Evolutionary conservation across 2,113 vertebrate genomes (phyloP).

Genomic region (Xyrauchen texanus): DNA sequence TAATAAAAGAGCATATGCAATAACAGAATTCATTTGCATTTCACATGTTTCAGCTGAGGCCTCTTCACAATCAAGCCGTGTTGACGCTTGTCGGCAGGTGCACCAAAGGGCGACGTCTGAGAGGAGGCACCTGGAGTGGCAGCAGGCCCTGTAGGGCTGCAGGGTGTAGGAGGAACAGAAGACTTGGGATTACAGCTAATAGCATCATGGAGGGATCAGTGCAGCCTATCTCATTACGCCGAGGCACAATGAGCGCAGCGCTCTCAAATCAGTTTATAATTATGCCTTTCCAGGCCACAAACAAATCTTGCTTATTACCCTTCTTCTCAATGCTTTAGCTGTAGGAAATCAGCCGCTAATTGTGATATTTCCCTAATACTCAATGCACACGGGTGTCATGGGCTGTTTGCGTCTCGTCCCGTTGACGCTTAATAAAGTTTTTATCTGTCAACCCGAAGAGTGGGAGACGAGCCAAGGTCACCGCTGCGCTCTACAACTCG

Average conservation of each 20-base stretch:
- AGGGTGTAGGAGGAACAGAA: constrained; percentile 63
- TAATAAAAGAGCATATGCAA: not conserved
- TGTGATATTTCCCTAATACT: constrained; percentile 68
- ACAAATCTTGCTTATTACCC: constrained; percentile 69
- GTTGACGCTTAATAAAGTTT: constrained; percentile 70
- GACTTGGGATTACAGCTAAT: constrained; percentile 66
- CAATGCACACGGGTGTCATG: constrained; percentile 56
- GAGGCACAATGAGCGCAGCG: constrained; percentile 62
- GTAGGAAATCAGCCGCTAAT: constrained; percentile 65
- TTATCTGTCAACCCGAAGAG: constrained; percentile 64
- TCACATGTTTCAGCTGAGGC: constrained; percentile 25
- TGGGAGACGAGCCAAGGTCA: constrained; percentile 67
- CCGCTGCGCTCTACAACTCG: constrained; percentile 49
- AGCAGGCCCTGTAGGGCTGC: constrained; percentile 63
- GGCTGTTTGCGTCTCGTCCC: constrained; percentile 61
- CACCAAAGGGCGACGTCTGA: constrained; percentile 61
- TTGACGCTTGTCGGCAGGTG: not conserved
- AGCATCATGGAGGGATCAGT: constrained; percentile 72
- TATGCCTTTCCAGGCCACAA: constrained; percentile 67
- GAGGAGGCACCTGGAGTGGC: constrained; percentile 69
- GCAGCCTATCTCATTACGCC: constrained; percentile 70
- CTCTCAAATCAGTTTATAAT: constrained; percentile 72
- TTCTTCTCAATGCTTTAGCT: constrained; percentile 55
- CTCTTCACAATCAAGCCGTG: constrained; percentile 46
- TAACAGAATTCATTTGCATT: constrained; percentile 32